A percentile compares a stretch with the other conserved stretches of the same genome.
These are phyloP conservation scores for Leptopilina boulardi DNA, from an alignment of 1,140 invertebrate species.

Conservation along the genomic window DNA sequence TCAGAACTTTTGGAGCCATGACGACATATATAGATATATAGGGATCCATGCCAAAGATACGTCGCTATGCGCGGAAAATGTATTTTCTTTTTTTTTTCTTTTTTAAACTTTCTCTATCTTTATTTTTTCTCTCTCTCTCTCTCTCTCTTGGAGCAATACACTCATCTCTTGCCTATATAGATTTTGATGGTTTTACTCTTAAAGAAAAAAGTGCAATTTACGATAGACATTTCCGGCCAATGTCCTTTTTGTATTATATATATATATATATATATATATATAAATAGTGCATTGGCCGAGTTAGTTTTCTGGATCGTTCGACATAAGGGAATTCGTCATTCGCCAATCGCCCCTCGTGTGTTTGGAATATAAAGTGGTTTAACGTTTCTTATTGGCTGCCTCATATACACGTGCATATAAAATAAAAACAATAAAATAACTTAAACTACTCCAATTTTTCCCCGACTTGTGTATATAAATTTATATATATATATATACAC, in stretches of 20 bases:
- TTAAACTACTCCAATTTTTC: constrained; percentile 34
- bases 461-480: no score
- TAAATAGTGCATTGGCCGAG: constrained; percentile 36
- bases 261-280: no score
- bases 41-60: constrained; percentile 3
- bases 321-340: background rate
- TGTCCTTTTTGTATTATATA: background rate
- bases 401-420: background rate
- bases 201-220: constrained; percentile 38
- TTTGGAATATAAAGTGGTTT: background rate
- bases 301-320: constrained; percentile 9
- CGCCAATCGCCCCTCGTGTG: background rate
- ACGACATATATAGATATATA: background rate
- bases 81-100: no score
- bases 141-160: no score
- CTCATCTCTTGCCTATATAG: no score
- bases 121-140: no score
- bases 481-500: no score
- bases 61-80: background rate
- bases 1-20: constrained; percentile 1
- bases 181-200: background rate
- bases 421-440: background rate
- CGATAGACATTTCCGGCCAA: constrained; percentile 40
- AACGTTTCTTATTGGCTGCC: background rate
- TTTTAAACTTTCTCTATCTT: no score